Evolutionary conservation across 2,888 invertebrate species (phyloP).

Genomic region (Pyrocoelia pectoralis): DNA sequence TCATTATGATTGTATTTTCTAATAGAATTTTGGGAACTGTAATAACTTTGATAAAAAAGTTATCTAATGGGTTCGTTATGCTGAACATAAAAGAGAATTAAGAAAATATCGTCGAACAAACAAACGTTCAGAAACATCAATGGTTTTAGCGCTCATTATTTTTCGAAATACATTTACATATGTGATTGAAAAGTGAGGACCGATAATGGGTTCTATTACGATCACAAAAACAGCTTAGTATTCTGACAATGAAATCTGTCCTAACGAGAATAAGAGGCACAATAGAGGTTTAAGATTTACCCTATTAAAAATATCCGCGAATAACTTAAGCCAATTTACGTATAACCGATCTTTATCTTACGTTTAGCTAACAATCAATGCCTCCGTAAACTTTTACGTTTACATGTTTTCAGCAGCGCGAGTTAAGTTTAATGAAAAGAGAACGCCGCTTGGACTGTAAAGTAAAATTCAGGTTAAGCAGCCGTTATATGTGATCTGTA

Average conservation of each 20-base stretch:
- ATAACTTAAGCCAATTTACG: slow-evolving; percentile 58
- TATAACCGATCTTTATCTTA: slow-evolving; percentile 57
- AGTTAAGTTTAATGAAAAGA: background rate
- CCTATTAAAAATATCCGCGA: slow-evolving; percentile 58
- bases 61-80: slow-evolving; percentile 23
- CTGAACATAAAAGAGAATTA: slow-evolving; percentile 24
- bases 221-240: slow-evolving; percentile 33
- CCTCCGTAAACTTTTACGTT: slow-evolving; percentile 16
- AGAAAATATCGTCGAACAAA: slow-evolving; percentile 44
- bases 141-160: slow-evolving; percentile 59
- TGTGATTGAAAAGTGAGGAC: slow-evolving; percentile 48
- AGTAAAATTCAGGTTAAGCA: slow-evolving; percentile 14
- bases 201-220: slow-evolving; percentile 36
- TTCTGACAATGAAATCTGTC: slow-evolving; percentile 43
- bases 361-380: slow-evolving; percentile 50
- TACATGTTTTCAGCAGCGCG: background rate
- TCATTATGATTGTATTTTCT: too few relatives aligned
- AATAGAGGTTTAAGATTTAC: slow-evolving; percentile 56
- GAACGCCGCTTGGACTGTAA: slow-evolving; percentile 3
- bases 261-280: slow-evolving; percentile 53
- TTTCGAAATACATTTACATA: slow-evolving; percentile 55
- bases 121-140: slow-evolving; percentile 54
- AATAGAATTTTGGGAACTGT: background rate
- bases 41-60: background rate
- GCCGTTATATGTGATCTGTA: slow-evolving; percentile 39